A percentile compares a stretch with the other conserved stretches of the same genome.
These are phyloP conservation scores for Botia kubotai DNA, from an alignment of 2,797 vertebrate species.

Conservation along the genomic window DNA sequence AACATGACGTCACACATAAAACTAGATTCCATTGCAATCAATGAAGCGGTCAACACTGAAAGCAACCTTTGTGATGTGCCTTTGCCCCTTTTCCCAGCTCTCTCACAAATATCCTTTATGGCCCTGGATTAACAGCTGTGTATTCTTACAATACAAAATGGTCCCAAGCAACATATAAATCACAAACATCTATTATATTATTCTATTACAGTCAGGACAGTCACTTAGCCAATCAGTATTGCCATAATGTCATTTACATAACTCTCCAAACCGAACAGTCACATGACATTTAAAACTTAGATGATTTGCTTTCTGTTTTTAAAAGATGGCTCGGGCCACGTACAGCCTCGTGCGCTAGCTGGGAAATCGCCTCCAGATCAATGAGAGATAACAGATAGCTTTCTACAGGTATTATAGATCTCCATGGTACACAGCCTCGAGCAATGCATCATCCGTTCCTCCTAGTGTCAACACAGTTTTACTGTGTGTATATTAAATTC, in stretches of 20 bases:
- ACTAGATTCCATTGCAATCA: not conserved
- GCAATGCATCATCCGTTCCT: not conserved
- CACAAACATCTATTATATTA: too few species aligned
- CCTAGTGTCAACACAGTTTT: not conserved
- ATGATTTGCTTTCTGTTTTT: not conserved
- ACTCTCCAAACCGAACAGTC: not conserved
- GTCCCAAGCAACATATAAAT: too few species aligned
- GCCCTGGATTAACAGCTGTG: too few species aligned
- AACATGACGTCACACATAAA: not conserved
- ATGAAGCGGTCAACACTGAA: not conserved
- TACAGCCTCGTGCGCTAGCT: not conserved
- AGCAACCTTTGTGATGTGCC: not conserved
- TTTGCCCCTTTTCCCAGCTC: too few species aligned
- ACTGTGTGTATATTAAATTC: not conserved
- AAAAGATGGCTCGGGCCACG: not conserved
- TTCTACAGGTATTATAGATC: not conserved
- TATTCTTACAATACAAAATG: too few species aligned
- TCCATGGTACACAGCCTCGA: too few species aligned
- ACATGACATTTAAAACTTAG: not conserved
- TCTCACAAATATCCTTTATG: too few species aligned
- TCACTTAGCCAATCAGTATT: too few species aligned
- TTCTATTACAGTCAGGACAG: too few species aligned
- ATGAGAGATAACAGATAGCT: conserved; percentile 5
- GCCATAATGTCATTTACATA: not conserved
- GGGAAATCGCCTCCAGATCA: not conserved